Percentiles rank a stretch among this genome's conserved stretches.
These are phyloP conservation scores for Spodoptera littoralis DNA, from an alignment of 2,888 invertebrate species.

Conservation along the genomic window DNA sequence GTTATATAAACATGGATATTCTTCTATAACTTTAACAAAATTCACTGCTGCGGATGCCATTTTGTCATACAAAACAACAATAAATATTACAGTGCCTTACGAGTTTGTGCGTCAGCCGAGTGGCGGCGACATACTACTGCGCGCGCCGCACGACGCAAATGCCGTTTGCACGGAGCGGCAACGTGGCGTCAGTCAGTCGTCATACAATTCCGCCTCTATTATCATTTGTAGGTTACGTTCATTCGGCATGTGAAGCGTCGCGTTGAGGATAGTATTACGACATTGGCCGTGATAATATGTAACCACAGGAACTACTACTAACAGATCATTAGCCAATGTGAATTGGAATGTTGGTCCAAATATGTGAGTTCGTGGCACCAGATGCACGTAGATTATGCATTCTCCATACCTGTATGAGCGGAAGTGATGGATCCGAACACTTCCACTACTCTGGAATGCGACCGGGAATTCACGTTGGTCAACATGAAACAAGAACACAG, in stretches of 20 bases:
- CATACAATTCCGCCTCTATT: not conserved
- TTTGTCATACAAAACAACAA: too few relatives aligned
- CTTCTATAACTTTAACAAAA: constrained; percentile 1
- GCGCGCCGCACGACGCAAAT: too few relatives aligned
- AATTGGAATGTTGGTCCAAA: constrained; percentile 47
- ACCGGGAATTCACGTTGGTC: constrained; percentile 33
- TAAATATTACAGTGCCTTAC: too few relatives aligned
- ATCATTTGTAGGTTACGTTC: too few relatives aligned
- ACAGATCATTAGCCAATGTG: constrained; percentile 16
- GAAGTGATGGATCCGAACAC: constrained; percentile 47
- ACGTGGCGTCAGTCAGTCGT: too few relatives aligned
- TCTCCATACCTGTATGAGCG: constrained; percentile 37
- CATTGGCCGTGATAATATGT: constrained; percentile 34
- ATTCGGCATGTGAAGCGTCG: too few relatives aligned
- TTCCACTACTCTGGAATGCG: constrained; percentile 54
- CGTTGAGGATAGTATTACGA: constrained; percentile 3
- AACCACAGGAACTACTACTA: constrained; percentile 31
- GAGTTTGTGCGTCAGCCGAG: too few relatives aligned
- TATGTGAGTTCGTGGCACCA: constrained; percentile 32
- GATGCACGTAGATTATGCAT: constrained; percentile 44
- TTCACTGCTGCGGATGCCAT: not conserved
- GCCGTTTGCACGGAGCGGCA: too few relatives aligned
- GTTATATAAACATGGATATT: constrained; percentile 5
- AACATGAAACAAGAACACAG: constrained; percentile 33
- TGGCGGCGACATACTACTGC: too few relatives aligned